These are phyloP conservation scores for Ciona savignyi DNA, from an alignment of 23 tunicate genomes.

Conservation along the genomic window DNA sequence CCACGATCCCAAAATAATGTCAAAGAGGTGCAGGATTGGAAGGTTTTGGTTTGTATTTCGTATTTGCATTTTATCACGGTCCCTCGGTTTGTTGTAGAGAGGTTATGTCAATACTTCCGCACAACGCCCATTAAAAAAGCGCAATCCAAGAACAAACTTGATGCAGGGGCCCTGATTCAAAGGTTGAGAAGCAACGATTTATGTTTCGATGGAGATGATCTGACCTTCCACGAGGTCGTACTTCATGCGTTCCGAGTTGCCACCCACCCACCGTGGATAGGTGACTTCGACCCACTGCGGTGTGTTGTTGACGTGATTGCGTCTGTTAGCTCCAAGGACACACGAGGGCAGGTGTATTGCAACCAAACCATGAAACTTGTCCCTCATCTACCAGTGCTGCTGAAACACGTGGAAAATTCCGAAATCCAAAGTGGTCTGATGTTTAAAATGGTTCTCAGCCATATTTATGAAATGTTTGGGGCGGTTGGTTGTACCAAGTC, in stretches of 20 bases:
- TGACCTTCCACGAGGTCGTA: too few species aligned
- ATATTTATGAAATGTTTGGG: too few species aligned
- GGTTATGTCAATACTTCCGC: not conserved
- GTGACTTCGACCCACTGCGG: not conserved
- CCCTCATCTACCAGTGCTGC: constrained; percentile 1
- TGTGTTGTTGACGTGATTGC: not conserved
- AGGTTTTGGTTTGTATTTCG: too few species aligned
- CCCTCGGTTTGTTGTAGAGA: not conserved
- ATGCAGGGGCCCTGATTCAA: not conserved
- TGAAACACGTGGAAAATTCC: too few species aligned
- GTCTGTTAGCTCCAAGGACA: constrained; percentile 4
- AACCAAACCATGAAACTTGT: not conserved
- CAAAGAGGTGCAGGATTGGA: too few species aligned
- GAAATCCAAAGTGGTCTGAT: too few species aligned
- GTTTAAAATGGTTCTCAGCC: too few species aligned
- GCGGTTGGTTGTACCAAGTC: too few species aligned
- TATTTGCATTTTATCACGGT: too few species aligned
- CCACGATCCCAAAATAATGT: not conserved
- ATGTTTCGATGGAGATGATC: constrained; percentile 9
- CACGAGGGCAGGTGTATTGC: not conserved
- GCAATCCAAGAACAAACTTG: not conserved
- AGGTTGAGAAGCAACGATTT: not conserved
- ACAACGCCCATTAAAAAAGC: not conserved
- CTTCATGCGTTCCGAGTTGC: constrained; percentile 7
- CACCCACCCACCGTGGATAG: too few species aligned